Evolutionary conservation across 1,140 invertebrate species (phyloP).

Genomic region (Leptinotarsa texana): DNA sequence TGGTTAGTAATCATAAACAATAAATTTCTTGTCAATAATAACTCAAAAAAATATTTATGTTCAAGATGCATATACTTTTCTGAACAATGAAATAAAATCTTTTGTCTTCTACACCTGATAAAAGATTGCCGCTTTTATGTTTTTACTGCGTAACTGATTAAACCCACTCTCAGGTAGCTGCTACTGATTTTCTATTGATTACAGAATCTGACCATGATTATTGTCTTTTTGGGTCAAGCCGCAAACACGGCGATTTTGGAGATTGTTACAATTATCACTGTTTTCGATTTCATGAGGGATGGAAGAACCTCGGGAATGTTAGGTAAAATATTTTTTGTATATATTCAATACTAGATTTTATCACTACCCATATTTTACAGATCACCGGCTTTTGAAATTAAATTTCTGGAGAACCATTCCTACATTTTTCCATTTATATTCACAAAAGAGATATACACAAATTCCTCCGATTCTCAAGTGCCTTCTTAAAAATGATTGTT

Average conservation of each 20-base stretch:
- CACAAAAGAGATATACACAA: too few relatives aligned
- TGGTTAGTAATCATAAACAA: too few relatives aligned
- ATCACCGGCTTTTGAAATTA: background rate
- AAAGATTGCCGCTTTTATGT: background rate
- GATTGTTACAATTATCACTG: conserved; percentile 8
- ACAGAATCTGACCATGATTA: conserved; percentile 6
- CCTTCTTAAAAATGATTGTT: too few relatives aligned
- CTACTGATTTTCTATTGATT: conserved; percentile 8
- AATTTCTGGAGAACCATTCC: too few relatives aligned
- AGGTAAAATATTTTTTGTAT: background rate
- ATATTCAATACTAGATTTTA: background rate
- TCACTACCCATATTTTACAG: background rate
- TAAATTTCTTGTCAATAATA: too few relatives aligned
- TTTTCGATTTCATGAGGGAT: background rate
- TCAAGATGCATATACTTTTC: background rate
- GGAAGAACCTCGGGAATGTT: background rate
- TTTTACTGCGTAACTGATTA: conserved; percentile 5
- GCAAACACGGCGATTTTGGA: background rate
- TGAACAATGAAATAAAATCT: background rate
- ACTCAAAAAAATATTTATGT: too few relatives aligned
- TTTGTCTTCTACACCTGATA: background rate
- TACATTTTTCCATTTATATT: too few relatives aligned
- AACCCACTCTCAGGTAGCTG: background rate
- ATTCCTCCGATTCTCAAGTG: too few relatives aligned
- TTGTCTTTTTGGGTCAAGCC: background rate